Percentiles rank a stretch among this genome's conserved stretches.
Evolutionary conservation across 2,797 vertebrate genomes (phyloP).

Genomic region (Enteromius paludinosus): DNA sequence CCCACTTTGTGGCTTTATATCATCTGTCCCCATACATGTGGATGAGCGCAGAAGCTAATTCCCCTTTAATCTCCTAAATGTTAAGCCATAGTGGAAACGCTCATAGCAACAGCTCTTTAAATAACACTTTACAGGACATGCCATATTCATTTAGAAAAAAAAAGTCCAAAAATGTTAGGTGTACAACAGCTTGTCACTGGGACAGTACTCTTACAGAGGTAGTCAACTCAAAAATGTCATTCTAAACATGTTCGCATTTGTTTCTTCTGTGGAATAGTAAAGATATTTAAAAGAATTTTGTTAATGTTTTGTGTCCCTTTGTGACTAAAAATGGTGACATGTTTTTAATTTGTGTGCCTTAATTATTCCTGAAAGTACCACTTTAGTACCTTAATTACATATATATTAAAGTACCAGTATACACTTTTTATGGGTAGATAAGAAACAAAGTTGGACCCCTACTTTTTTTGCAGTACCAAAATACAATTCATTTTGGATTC

Average conservation of each 20-base stretch:
- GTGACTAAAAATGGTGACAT: neutral
- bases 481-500: neutral
- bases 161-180: neutral
- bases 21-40: conserved; percentile 56
- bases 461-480: neutral
- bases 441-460: neutral
- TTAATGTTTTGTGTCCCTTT: neutral
- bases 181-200: neutral
- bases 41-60: conserved; percentile 71
- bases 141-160: neutral
- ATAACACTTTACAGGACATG: conserved; percentile 45
- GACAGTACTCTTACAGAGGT: neutral
- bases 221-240: neutral
- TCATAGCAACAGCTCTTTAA: conserved; percentile 53
- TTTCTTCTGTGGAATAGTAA: neutral
- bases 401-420: neutral
- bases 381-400: no score
- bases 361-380: neutral
- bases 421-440: neutral
- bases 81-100: conserved; percentile 65
- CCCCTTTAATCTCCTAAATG: conserved; percentile 79
- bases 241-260: neutral
- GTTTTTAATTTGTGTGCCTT: neutral
- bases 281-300: neutral
- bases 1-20: conserved; percentile 55